Conservation (phyloP, 1,140 invertebrate species). For the Maconellicoccus hirsutus region DNA sequence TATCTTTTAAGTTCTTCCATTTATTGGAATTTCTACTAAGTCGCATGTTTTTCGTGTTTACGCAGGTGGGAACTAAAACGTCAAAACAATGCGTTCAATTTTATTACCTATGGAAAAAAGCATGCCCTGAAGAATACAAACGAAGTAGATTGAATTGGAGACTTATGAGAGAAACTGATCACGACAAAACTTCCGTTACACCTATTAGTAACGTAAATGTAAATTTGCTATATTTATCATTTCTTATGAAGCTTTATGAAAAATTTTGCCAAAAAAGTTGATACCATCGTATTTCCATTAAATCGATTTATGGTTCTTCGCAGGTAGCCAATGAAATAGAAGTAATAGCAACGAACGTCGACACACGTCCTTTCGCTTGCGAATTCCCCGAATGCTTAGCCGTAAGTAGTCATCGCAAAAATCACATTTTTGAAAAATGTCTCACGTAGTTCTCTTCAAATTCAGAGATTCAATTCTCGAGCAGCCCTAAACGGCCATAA, state of each 20-base stretch:
- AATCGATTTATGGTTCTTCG: slow-evolving; percentile 25
- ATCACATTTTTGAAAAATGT: background rate
- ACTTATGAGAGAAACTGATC: background rate
- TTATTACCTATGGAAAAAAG: slow-evolving; percentile 98
- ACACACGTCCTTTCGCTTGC: slow-evolving; percentile 44
- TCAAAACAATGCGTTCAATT: slow-evolving; percentile 92
- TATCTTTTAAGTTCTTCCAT: background rate
- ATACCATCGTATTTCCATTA: no score
- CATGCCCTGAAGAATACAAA: slow-evolving; percentile 75
- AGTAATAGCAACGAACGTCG: slow-evolving; percentile 33
- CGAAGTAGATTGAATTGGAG: slow-evolving; percentile 30
- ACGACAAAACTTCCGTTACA: background rate
- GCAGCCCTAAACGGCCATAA: slow-evolving; percentile 65
- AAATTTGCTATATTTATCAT: background rate
- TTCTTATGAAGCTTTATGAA: no score
- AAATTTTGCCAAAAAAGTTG: no score
- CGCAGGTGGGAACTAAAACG: slow-evolving; percentile 69
- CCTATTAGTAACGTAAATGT: background rate
- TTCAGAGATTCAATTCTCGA: slow-evolving; percentile 61
- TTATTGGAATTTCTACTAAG: slow-evolving; percentile 4
- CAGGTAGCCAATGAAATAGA: slow-evolving; percentile 32
- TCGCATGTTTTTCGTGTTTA: background rate
- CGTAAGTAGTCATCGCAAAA: slow-evolving; percentile 40
- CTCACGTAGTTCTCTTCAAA: slow-evolving; percentile 19
- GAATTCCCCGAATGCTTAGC: slow-evolving; percentile 54